Percentiles rank a stretch among this genome's conserved stretches.
Evolutionary conservation across 2,888 invertebrate species (phyloP).

Genomic region (Strigamia maritima): DNA sequence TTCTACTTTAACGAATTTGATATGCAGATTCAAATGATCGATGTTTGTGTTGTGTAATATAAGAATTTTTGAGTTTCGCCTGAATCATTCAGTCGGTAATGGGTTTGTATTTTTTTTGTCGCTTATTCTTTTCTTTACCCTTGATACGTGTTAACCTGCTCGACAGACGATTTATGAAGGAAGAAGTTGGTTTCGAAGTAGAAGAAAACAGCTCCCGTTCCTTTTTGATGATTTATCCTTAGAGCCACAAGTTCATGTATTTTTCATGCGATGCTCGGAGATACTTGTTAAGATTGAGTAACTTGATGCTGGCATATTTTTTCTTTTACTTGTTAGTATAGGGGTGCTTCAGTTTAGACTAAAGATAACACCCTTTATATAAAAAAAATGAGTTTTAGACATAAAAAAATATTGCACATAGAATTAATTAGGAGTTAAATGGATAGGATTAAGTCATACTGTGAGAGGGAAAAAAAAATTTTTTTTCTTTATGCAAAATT

Average conservation of each 20-base stretch:
- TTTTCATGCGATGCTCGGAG: conserved; percentile 15
- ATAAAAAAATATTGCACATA: not conserved
- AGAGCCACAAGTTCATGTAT: conserved; percentile 10
- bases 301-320: conserved; percentile 15
- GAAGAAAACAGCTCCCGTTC: conserved; percentile 10
- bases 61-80: not conserved
- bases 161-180: conserved; percentile 10
- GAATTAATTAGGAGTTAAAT: not conserved
- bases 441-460: not conserved
- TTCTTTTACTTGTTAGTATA: conserved; percentile 10
- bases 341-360: conserved; percentile 5
- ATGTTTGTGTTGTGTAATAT: not conserved
- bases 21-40: not conserved
- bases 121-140: not conserved
- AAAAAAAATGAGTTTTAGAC: not conserved
- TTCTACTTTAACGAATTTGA: not conserved
- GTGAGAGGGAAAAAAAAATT: not conserved
- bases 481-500: too few species aligned
- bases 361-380: not conserved
- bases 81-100: not conserved
- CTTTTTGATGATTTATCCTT: conserved; percentile 10
- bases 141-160: conserved; percentile 10
- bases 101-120: not conserved
- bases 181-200: conserved; percentile 10
- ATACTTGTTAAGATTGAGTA: conserved; percentile 15